A percentile compares a stretch with the other conserved stretches of the same genome.
These are phyloP conservation scores for Gymnarchus niloticus DNA, from an alignment of 2,113 vertebrate genomes.

Conservation along the genomic window DNA sequence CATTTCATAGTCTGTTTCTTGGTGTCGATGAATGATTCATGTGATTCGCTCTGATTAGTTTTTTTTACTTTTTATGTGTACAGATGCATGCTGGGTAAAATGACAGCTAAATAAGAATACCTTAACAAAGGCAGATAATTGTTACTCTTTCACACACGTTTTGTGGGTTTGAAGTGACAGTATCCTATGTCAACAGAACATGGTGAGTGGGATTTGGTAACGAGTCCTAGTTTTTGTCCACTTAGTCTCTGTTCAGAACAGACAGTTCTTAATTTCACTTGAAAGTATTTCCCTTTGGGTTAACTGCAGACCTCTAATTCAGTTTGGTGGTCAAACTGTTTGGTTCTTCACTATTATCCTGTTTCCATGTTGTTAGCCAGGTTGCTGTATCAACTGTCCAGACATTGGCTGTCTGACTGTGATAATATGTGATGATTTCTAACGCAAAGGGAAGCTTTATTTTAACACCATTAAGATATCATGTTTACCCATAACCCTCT, in stretches of 20 bases:
- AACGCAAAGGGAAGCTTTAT: background rate
- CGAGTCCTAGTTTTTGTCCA: background rate
- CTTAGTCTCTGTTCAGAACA: background rate
- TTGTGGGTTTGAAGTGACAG: background rate
- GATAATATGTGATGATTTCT: background rate
- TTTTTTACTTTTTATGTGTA: background rate
- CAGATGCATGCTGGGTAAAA: background rate
- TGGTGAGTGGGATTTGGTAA: background rate
- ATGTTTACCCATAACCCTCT: background rate
- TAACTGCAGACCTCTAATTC: background rate
- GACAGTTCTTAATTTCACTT: background rate
- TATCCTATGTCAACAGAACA: background rate
- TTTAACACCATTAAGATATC: background rate
- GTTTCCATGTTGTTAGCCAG: no score
- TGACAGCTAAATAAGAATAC: background rate
- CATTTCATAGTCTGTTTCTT: slow-evolving; percentile 3
- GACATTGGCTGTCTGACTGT: background rate
- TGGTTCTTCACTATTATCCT: background rate
- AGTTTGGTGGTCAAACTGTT: background rate
- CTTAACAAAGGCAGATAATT: background rate
- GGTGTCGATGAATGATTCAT: slow-evolving; percentile 5
- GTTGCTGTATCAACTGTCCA: background rate
- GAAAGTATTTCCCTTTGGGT: background rate
- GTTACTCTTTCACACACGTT: background rate
- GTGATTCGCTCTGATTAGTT: background rate